These are phyloP conservation scores for Caerostris darwini DNA, from an alignment of 1,140 invertebrate species.

Conservation along the genomic window DNA sequence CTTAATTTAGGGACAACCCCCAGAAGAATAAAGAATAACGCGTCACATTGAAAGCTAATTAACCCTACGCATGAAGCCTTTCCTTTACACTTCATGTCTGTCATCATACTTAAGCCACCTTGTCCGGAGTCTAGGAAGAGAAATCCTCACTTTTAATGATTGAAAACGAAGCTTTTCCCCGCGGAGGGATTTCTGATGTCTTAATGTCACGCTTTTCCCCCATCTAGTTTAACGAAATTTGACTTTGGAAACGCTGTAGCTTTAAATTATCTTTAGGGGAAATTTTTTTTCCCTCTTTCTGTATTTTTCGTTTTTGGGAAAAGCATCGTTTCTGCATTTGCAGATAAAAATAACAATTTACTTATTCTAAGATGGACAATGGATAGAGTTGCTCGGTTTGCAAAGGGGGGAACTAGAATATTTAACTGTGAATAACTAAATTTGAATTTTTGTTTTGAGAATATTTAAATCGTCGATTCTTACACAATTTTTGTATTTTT, in stretches of 20 bases:
- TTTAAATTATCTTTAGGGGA: conserved; percentile 62
- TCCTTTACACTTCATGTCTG: conserved; percentile 69
- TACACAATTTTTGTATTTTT: no score
- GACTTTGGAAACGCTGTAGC: neutral
- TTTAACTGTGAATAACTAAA: neutral
- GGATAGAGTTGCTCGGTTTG: neutral
- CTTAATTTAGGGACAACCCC: conserved; percentile 49
- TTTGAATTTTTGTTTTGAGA: no score
- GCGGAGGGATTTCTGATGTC: conserved; percentile 73
- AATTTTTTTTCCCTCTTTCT: neutral
- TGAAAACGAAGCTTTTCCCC: conserved; percentile 70
- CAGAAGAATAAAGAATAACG: conserved; percentile 43
- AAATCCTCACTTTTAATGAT: conserved; percentile 71
- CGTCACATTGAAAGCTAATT: conserved; percentile 76
- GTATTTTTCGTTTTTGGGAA: neutral
- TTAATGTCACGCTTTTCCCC: conserved; percentile 60
- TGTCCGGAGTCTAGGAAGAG: conserved; percentile 18
- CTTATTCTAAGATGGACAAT: neutral
- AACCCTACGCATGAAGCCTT: conserved; percentile 65
- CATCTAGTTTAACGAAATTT: conserved; percentile 69
- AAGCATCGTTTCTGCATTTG: conserved; percentile 1
- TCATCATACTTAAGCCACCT: conserved; percentile 69
- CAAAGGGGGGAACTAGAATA: neutral
- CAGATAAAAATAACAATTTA: conserved; percentile 39
- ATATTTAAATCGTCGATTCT: no score